Evolutionary conservation across 2,888 invertebrate genomes (phyloP).

Genomic region (Furcula furcula): DNA sequence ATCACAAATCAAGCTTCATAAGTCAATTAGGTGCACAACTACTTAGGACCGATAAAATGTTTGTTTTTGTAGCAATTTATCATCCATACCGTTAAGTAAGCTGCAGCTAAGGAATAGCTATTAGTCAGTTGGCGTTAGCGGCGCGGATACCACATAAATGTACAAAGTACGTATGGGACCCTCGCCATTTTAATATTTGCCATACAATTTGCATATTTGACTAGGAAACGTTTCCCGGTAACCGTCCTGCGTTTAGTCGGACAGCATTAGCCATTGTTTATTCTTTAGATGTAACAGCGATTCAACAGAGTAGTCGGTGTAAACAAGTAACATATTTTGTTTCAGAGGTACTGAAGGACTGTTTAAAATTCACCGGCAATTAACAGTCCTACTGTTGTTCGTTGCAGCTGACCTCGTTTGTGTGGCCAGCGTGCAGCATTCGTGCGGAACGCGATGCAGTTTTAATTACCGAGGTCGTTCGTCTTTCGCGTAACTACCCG

Average conservation of each 20-base stretch:
- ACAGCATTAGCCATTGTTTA: conserved; percentile 48
- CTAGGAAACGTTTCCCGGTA: conserved; percentile 68
- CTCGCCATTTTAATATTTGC: conserved; percentile 64
- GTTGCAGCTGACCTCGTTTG: conserved; percentile 57
- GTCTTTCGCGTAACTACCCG: conserved; percentile 39
- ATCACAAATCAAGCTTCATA: conserved; percentile 19
- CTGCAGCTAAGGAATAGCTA: conserved; percentile 48
- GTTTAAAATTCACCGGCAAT: conserved; percentile 41
- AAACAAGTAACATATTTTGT: conserved; percentile 33
- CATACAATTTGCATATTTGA: conserved; percentile 73
- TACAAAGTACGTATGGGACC: conserved; percentile 58
- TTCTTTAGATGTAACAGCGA: conserved; percentile 35
- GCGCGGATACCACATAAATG: conserved; percentile 50
- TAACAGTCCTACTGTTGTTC: conserved; percentile 33
- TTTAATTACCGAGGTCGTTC: conserved; percentile 55
- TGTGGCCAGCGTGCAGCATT: conserved; percentile 43
- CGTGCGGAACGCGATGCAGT: conserved; percentile 67
- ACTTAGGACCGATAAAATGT: conserved; percentile 52
- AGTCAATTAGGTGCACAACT: conserved; percentile 41
- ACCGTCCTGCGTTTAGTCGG: conserved; percentile 48
- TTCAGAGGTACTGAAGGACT: conserved; percentile 32
- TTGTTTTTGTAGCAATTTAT: conserved; percentile 56
- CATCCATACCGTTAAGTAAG: conserved; percentile 69
- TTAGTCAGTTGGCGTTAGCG: conserved; percentile 43
- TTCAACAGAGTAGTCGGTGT: conserved; percentile 28